A percentile compares a stretch with the other conserved stretches of the same genome.
phyloP scores from a whole-genome alignment of 1,140 invertebrate species.

The Frieseomelitta varia region DNA sequence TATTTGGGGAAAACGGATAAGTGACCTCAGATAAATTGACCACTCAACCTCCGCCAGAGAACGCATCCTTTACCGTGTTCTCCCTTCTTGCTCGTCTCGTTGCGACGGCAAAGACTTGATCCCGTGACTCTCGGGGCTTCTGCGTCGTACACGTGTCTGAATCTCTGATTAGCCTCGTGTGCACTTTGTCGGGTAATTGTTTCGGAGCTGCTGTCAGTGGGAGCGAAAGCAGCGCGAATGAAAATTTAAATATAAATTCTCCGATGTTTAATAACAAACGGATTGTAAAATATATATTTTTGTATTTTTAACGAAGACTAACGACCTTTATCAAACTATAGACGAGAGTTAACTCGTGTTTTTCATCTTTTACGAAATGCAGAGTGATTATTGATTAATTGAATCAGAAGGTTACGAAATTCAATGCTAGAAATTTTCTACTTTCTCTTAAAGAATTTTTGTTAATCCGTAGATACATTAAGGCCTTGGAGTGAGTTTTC shows the following conservation, averaged over 20 bases:
- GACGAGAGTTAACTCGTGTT: no score
- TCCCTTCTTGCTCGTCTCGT: constrained; percentile 1
- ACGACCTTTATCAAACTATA: no score
- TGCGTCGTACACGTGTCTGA: constrained; percentile 11
- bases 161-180: constrained; percentile 31
- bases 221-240: neutral
- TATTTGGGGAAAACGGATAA: constrained; percentile 48
- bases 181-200: constrained; percentile 17
- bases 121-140: constrained; percentile 38
- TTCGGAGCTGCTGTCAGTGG: neutral
- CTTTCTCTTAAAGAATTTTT: no score
- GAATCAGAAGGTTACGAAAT: no score
- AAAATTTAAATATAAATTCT: neutral
- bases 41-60: constrained; percentile 39
- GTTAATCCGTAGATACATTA: no score
- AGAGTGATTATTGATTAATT: no score
- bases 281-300: no score
- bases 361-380: no score
- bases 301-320: no score
- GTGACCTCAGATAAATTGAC: constrained; percentile 57
- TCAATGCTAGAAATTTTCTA: no score
- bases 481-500: no score
- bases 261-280: no score
- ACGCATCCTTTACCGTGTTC: constrained; percentile 54
- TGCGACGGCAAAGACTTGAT: constrained; percentile 49